Evolutionary conservation across 2,797 vertebrate genomes (phyloP), one percentile per base, ranked within the genome.

Genomic region (Anableps anableps): DNA sequence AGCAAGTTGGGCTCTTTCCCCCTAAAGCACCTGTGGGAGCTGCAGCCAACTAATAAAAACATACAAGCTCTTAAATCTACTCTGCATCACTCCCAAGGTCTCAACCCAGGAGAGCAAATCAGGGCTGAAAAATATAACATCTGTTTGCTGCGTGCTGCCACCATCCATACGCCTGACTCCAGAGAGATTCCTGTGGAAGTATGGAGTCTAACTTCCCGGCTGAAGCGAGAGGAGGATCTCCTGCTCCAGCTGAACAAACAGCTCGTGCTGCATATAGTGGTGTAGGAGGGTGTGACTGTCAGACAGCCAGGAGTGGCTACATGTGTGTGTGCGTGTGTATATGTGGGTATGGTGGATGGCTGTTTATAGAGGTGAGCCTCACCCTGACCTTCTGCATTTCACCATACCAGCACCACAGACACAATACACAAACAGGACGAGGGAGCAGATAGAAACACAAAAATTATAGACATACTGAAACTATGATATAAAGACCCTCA

Each of bases 181-280:
- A 21, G 76, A 84, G 84, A 85, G 75, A 26, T 64, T 83, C 85
- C 45, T 55, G 75, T 74, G 47, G 71, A 86, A 84, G 76, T 36
- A 50, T 81, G 83, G 80, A 90, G 81, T 85, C 80, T 79, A 80
- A 85, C 79, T 85, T 85, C 79, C 51, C 74, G 1, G 23, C 79
- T 48, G 73, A 77, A 81, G 80, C 70, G 76, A 79, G 78, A 90
- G 86, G 91, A 93, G 86, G 88, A 92, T 86, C 81, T 55, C 38
- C 34, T 68, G 14, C 74, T 78, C 79, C 94, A 95, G 94, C 95
- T 95, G 93, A 93, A 91, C 88, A 95, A 95, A 95, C 92, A 94
- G 79, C 81, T 76, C 45, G n/a, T 70, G 79, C 83, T 80, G 86
- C 70, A 72, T 77, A 48, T 43, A 75, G 83, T 0, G 72, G 77